Percentiles rank a stretch among this genome's conserved stretches.
phyloP scores from a whole-genome alignment of 2,113 vertebrate genomes.

The Bufo bufo region DNA sequence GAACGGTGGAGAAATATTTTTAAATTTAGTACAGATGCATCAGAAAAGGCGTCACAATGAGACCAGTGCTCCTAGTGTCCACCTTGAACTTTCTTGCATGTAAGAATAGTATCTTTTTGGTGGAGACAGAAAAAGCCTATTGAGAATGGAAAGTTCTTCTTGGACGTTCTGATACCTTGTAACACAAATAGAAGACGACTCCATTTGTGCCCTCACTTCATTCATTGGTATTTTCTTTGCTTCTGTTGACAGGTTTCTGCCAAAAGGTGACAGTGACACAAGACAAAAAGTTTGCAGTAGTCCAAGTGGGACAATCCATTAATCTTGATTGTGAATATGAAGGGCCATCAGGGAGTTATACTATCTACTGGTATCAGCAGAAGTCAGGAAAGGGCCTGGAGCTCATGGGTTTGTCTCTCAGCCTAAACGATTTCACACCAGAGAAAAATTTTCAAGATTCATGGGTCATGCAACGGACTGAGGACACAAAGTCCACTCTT shows the following conservation, averaged over 20 bases:
- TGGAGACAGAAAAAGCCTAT: neutral
- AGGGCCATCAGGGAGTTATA: neutral
- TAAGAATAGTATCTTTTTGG: neutral
- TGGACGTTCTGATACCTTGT: neutral
- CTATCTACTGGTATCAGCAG: conserved; percentile 40
- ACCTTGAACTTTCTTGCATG: neutral
- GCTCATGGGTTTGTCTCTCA: neutral
- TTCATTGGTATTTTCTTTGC: neutral
- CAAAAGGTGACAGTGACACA: conserved; percentile 24
- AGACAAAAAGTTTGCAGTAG: neutral
- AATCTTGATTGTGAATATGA: neutral
- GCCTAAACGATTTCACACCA: too few relatives aligned
- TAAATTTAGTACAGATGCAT: neutral
- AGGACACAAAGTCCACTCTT: neutral
- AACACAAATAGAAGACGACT: neutral
- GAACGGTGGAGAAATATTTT: too few relatives aligned
- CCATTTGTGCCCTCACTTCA: neutral
- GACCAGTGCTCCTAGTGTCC: neutral
- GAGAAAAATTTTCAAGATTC: neutral
- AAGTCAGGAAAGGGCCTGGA: neutral
- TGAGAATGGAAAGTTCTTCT: neutral
- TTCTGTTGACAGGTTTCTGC: conserved; percentile 2
- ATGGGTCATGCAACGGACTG: neutral
- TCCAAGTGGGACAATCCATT: neutral
- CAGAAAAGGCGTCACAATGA: neutral